Conservation (phyloP, 2,888 invertebrate genomes). For the Calliopum simillimum region DNA sequence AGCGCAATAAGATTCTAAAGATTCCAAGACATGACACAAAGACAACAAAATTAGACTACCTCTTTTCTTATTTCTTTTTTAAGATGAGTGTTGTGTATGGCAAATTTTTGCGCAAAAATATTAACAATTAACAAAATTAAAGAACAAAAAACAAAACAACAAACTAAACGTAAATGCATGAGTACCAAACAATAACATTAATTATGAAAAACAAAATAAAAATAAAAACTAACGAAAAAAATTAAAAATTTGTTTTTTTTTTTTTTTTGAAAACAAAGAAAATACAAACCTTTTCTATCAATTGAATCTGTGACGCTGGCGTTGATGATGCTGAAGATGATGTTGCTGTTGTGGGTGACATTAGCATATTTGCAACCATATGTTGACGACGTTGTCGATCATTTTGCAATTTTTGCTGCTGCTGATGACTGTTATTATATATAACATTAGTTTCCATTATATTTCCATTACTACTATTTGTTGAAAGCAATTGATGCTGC, state of each 20-base stretch:
- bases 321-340: constrained; percentile 46
- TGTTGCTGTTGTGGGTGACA: constrained; percentile 65
- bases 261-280: constrained; percentile 57
- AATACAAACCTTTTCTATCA: constrained; percentile 67
- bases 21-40: too few relatives aligned
- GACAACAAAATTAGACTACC: too few relatives aligned
- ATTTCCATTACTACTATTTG: constrained; percentile 37
- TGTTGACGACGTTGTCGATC: constrained; percentile 58
- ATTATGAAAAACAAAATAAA: constrained; percentile 49
- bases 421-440: constrained; percentile 37
- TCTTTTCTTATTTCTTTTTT: background rate
- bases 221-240: constrained; percentile 41
- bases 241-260: too few relatives aligned
- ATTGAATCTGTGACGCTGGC: constrained; percentile 67
- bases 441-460: constrained; percentile 30
- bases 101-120: background rate
- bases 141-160: constrained; percentile 35
- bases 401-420: constrained; percentile 48
- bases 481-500: constrained; percentile 47
- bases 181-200: constrained; percentile 41
- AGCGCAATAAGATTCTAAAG: too few relatives aligned
- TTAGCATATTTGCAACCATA: constrained; percentile 63
- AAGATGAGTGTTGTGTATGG: constrained; percentile 26
- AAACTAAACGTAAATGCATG: constrained; percentile 11
- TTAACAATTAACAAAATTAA: constrained; percentile 10